Evolutionary conservation across 2,797 vertebrate genomes (phyloP).

Genomic region (Simalia tracyae): DNA sequence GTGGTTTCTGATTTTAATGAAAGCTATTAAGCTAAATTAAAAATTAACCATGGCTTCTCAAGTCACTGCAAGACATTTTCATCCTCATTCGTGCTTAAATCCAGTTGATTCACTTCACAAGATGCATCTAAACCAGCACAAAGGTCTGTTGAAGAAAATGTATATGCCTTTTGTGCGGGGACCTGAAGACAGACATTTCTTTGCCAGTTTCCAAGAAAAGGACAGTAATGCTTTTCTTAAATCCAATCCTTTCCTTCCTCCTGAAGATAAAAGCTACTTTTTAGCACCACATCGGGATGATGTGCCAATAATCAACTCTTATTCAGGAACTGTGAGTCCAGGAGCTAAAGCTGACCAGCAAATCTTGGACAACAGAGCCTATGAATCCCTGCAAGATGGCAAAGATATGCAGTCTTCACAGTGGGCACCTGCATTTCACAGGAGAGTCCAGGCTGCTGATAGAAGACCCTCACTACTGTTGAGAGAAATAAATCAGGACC

Average conservation of each 20-base stretch:
- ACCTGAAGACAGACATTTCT: slow-evolving; percentile 58
- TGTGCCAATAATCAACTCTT: slow-evolving; percentile 66
- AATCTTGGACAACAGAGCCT: slow-evolving; percentile 52
- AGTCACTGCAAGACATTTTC: slow-evolving; percentile 36
- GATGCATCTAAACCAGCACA: slow-evolving; percentile 22
- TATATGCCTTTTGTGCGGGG: slow-evolving; percentile 58
- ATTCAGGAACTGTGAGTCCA: slow-evolving; percentile 71
- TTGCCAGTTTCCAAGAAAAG: slow-evolving; percentile 64
- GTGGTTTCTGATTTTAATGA: slow-evolving; percentile 11
- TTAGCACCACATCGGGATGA: slow-evolving; percentile 69
- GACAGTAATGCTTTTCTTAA: slow-evolving; percentile 54
- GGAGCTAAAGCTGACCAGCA: slow-evolving; percentile 67
- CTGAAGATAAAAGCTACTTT: slow-evolving; percentile 10
- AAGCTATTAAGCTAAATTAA: slow-evolving; percentile 29
- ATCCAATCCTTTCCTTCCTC: slow-evolving; percentile 48
- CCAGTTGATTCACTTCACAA: slow-evolving; percentile 24
- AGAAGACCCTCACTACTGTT: slow-evolving; percentile 35
- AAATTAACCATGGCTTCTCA: slow-evolving; percentile 15
- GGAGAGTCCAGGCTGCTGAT: slow-evolving; percentile 48
- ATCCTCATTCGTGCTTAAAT: slow-evolving; percentile 15
- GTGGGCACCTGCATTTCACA: not conserved
- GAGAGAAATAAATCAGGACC: slow-evolving; percentile 58
- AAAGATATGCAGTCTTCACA: slow-evolving; percentile 54
- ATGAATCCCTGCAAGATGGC: slow-evolving; percentile 61
- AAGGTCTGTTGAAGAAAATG: slow-evolving; percentile 45